Base-by-base conservation (phyloP, 2,797 vertebrate species). In the Semotilus atromaculatus region DNA sequence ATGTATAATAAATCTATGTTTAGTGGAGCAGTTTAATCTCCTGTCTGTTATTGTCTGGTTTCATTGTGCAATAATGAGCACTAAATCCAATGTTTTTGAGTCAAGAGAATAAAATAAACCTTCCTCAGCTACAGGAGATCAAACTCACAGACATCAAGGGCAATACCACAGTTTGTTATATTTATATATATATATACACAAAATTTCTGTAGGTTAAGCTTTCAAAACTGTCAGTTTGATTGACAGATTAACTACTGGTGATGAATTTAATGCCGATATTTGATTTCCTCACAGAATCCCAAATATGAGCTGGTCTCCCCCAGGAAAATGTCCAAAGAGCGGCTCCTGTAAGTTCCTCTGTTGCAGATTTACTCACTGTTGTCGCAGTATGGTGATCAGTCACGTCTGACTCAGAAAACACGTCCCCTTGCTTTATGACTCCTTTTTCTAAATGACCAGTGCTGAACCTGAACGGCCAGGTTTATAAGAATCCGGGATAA, bases 221-320 rank as follows among this genome's bases (percentile, higher is more conserved):
- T 58, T n/a, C 9, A 11, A n/a, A 58, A 58, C 3, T 5, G 23
- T 58, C 21, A 10, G 21, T 58, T 58, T 58, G 19, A 36, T 21
- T 26, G 38, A 26, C 38, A 29, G 70, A 18, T 66, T 2, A 66
- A 7, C 16, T 13, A 1, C 40, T 64, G 29, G 0, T 43, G n/a
- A 26, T 36, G 11, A 58, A 60, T 45, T 72, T 10, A 11, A 21
- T 53, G 7, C 23, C 2, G n/a, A 73, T 87, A 8, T 83, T 64
- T 36, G n/a, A n/a, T 91, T 85, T 84, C 29, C 85, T 4, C 31
- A 86, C 91, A 97, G 97, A 96, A 91, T 40, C 93, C 93, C 18
- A 93, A 90, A 64, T 87, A 83, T 70, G 96, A 97, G 80, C 89
- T 92, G 3, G 95, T 97, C 84, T 95, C 92, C 10, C 97, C 97